phyloP scores from a whole-genome alignment of 2,113 vertebrate species.

The Meriones unguiculatus region DNA sequence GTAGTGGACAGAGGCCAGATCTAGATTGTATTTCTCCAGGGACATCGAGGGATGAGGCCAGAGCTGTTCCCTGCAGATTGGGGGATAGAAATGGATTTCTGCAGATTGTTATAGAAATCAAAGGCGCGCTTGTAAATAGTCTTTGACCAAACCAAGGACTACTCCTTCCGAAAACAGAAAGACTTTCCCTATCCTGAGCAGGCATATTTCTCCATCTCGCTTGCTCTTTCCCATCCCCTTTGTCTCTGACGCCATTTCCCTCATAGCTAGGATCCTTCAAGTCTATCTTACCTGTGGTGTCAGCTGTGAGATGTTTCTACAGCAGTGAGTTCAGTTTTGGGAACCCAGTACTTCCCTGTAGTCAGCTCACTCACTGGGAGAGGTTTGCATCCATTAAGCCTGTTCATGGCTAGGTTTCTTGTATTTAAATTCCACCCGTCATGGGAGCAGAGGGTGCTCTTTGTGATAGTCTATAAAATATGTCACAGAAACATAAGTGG shows the following conservation, averaged over 20 bases:
- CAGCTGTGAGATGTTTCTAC: conserved; percentile 60
- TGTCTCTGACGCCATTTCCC: conserved; percentile 56
- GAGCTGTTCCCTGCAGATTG: conserved; percentile 79
- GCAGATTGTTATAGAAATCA: conserved; percentile 77
- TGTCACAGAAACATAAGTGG: conserved; percentile 76
- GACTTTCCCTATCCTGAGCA: conserved; percentile 68
- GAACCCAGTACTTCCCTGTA: conserved; percentile 52
- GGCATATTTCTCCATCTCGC: neutral
- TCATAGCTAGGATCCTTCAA: conserved; percentile 61
- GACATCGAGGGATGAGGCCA: conserved; percentile 85
- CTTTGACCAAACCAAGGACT: conserved; percentile 74
- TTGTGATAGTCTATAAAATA: conserved; percentile 76
- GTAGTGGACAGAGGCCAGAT: conserved; percentile 89
- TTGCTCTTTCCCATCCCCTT: conserved; percentile 10
- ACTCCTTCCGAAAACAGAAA: conserved; percentile 61
- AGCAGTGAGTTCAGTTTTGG: conserved; percentile 72
- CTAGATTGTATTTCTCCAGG: conserved; percentile 88
- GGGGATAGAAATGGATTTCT: conserved; percentile 71
- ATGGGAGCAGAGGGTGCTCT: neutral
- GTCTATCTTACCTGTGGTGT: conserved; percentile 66
- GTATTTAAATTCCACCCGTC: conserved; percentile 74
- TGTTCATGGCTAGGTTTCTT: conserved; percentile 72
- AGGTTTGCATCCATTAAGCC: conserved; percentile 72
- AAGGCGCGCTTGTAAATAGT: conserved; percentile 73
- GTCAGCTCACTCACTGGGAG: conserved; percentile 75